These are phyloP conservation scores for Melipona bicolor DNA, from an alignment of 2,888 invertebrate genomes.

Conservation along the genomic window DNA sequence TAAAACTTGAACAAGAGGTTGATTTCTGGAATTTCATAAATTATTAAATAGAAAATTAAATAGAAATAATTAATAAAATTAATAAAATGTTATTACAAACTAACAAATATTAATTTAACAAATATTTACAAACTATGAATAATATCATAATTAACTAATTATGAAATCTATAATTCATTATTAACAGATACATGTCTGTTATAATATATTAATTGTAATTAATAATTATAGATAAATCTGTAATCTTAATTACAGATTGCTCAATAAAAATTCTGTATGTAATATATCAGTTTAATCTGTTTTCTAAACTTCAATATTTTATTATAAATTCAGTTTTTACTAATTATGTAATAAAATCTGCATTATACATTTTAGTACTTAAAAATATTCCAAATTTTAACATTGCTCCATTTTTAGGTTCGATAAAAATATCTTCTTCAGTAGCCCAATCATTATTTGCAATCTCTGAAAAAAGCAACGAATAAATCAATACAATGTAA, in stretches of 20 bases:
- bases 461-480: slow-evolving; percentile 70
- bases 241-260: too few relatives aligned
- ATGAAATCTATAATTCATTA: background rate
- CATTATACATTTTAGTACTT: slow-evolving; percentile 85
- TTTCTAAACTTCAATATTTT: background rate
- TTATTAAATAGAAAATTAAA: background rate
- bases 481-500: background rate
- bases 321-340: background rate
- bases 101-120: background rate
- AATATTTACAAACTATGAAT: background rate
- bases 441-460: slow-evolving; percentile 84
- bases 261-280: background rate
- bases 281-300: background rate
- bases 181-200: background rate
- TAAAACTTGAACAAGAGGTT: too few relatives aligned
- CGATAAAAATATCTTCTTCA: slow-evolving; percentile 85
- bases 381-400: slow-evolving; percentile 86
- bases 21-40: too few relatives aligned
- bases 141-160: background rate
- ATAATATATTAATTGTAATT: background rate
- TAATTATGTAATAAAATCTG: slow-evolving; percentile 84
- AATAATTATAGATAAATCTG: background rate
- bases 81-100: background rate
- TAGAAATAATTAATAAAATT: background rate
- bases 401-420: slow-evolving; percentile 85